These are phyloP conservation scores for Thunnus albacares DNA, from an alignment of 2,797 vertebrate genomes.

Conservation along the genomic window DNA sequence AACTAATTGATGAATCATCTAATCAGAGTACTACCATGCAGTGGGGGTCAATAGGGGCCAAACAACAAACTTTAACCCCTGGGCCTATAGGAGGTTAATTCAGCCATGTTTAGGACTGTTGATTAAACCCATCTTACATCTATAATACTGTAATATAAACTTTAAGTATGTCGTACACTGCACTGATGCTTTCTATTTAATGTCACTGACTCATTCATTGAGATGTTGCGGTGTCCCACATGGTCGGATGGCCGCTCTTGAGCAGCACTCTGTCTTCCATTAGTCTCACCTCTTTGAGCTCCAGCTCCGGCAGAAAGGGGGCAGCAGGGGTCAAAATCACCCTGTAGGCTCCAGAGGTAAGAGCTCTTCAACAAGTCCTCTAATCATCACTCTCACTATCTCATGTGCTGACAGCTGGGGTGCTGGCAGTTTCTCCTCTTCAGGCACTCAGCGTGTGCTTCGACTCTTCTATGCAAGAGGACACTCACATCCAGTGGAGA, in stretches of 20 bases:
- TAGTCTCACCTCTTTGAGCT: constrained; percentile 7
- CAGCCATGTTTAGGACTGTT: no score
- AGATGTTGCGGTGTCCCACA: neutral
- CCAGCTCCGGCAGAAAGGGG: neutral
- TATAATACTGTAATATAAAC: no score
- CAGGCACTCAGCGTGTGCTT: neutral
- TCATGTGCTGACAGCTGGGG: constrained; percentile 6
- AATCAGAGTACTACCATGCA: neutral
- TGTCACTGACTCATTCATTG: neutral
- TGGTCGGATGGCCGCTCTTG: neutral
- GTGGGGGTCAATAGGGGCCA: no score
- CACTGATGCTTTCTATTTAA: neutral
- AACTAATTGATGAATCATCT: neutral
- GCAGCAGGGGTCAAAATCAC: constrained; percentile 12
- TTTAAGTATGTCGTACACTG: no score
- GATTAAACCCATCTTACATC: no score
- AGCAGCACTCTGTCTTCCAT: neutral
- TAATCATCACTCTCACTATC: neutral
- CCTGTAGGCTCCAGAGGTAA: neutral
- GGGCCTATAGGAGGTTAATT: no score
- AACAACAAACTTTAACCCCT: no score
- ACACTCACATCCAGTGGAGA: neutral
- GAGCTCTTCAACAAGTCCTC: constrained; percentile 8
- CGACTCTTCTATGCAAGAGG: neutral
- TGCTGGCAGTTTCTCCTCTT: neutral